Conservation (phyloP, 2,797 vertebrate genomes). For the Cossypha dichroa region DNA sequence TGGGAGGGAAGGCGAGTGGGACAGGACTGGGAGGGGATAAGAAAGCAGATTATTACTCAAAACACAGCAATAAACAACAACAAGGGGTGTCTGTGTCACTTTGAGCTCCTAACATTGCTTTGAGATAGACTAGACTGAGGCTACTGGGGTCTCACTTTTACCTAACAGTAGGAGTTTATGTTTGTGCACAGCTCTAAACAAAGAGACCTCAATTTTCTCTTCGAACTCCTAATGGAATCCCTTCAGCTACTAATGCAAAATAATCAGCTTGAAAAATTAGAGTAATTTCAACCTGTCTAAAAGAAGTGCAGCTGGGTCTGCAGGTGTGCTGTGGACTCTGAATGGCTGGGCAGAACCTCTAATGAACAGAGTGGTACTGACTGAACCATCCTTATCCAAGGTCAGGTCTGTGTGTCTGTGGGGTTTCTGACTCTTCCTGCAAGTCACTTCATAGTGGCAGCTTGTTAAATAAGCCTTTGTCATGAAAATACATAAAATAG, state of each 20-base stretch:
- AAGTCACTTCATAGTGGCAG: neutral
- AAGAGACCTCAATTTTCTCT: neutral
- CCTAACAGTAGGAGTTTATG: neutral
- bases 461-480: neutral
- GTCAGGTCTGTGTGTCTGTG: neutral
- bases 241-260: neutral
- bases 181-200: neutral
- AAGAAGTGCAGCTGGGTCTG: neutral
- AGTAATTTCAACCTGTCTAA: neutral
- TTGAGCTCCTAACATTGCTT: neutral
- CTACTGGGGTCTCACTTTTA: neutral
- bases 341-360: neutral
- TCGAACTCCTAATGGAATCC: neutral
- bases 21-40: neutral
- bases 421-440: neutral
- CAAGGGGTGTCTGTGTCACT: neutral
- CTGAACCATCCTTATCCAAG: neutral
- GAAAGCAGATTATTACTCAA: neutral
- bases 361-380: accelerated
- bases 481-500: neutral
- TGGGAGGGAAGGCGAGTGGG: neutral
- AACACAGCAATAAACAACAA: neutral
- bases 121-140: neutral
- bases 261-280: neutral
- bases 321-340: neutral